Base-by-base conservation (phyloP, 1,140 invertebrate species). In the Archegozetes longisetosus region DNA sequence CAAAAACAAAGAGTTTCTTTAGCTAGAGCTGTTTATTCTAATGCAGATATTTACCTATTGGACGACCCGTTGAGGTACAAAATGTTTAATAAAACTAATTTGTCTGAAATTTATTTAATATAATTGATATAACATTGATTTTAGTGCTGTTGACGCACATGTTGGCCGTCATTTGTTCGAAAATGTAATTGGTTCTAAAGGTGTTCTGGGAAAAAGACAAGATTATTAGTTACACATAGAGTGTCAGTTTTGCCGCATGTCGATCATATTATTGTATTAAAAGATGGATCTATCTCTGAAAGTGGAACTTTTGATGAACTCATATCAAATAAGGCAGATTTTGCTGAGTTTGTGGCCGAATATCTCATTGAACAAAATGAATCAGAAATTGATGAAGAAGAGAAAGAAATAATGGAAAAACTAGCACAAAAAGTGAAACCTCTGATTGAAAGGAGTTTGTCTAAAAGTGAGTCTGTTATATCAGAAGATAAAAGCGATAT, bases 121-220 rank as follows among this genome's bases (percentile, higher is more conserved):
- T n/a, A n/a, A n/a, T n/a, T n/a, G n/a, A n/a, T n/a, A n/a, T 23
- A 52, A 52, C 17, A 1, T 3, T 23, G 24, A 52, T 23, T n/a
- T 13, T 26, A 73, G 71, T 68, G 91, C 92, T 12, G 88, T 98
- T 3, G 92, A 97, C 71, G 82, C 86, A 32, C 90, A 96, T 71
- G 92, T 96, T 17, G 88, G 88, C 12, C 89, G 89, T 73, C 88
- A 94, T 69, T 92, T 97, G 61, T 96, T 97, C 70, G 88, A 95
- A 63, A 83, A 91, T 68, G 83, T 88, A 48, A 80, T 88, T 49
- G 85, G 87, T 51, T 82, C 85, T 9, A 80, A 77, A 55, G 87
- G 88, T 22, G 61, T 93, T 1, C 71, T 92, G 23, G 82, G 82
- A 61, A 76, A 79, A 91, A 88, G 56, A 68, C 67, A n/a, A 29